phyloP scores from a whole-genome alignment of 37 sponge, comb jelly and placozoan genomes.

The Eunapius fragilis region DNA sequence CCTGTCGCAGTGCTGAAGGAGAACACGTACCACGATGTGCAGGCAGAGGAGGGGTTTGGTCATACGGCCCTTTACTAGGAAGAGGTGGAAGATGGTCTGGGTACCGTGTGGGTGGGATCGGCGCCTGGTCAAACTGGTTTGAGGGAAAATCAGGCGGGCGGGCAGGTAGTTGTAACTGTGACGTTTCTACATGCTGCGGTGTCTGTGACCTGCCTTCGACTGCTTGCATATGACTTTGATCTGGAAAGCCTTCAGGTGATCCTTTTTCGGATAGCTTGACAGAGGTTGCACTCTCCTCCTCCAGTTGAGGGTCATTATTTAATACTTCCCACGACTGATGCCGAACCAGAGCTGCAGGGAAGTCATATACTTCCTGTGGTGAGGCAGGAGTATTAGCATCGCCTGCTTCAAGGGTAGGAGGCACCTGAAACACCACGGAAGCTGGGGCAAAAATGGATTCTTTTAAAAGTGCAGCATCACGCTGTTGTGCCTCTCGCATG shows the following conservation, averaged over 20 bases:
- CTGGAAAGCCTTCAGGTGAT: background rate
- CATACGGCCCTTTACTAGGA: constrained; percentile 8
- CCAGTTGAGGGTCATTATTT: background rate
- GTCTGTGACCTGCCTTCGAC: background rate
- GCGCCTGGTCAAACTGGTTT: background rate
- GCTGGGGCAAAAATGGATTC: background rate
- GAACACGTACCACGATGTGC: background rate
- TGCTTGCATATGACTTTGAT: background rate
- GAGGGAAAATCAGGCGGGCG: background rate
- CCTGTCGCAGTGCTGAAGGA: background rate
- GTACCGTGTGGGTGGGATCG: background rate
- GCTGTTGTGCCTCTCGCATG: background rate
- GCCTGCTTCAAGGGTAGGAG: background rate
- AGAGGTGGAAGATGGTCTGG: constrained; percentile 14
- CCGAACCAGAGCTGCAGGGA: background rate
- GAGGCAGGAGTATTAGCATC: background rate
- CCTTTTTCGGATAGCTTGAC: background rate
- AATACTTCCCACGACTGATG: background rate
- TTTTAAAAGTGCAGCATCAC: background rate
- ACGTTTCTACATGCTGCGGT: background rate
- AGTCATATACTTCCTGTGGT: background rate
- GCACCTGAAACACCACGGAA: background rate
- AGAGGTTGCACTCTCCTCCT: background rate
- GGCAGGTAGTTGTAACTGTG: background rate
- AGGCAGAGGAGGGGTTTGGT: background rate